Evolutionary conservation across 2,797 vertebrate species (phyloP).

Genomic region (Emys orbicularis): DNA sequence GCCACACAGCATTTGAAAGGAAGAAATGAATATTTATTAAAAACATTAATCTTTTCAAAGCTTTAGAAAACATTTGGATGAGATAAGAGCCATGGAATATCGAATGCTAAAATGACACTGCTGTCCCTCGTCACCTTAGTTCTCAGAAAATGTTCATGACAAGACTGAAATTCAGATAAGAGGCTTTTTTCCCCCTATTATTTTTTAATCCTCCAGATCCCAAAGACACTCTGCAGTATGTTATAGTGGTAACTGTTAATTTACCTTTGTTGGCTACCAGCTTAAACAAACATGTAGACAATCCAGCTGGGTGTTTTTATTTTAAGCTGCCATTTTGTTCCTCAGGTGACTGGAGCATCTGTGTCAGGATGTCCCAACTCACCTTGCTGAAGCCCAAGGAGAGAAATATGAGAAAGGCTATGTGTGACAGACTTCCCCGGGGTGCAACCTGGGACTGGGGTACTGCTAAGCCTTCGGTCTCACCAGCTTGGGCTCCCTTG

Average conservation of each 20-base stretch:
- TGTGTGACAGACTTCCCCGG: no score
- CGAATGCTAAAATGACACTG: not conserved
- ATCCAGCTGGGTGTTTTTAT: not conserved
- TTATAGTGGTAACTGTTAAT: not conserved
- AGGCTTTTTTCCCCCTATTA: rapidly evolving
- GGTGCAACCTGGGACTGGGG: no score
- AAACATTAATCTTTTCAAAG: slow-evolving; percentile 26
- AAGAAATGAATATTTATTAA: slow-evolving; percentile 53
- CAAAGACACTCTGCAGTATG: not conserved
- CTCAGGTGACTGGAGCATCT: not conserved
- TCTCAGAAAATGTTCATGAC: not conserved
- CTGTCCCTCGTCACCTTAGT: not conserved
- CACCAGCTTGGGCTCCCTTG: no score
- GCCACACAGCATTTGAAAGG: slow-evolving; percentile 3
- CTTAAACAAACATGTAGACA: not conserved
- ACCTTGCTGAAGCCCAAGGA: not conserved
- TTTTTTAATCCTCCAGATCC: not conserved
- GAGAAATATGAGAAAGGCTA: not conserved
- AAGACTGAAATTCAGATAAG: not conserved
- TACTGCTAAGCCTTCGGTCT: no score
- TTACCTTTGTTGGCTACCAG: not conserved
- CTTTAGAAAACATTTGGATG: not conserved
- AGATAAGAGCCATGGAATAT: not conserved
- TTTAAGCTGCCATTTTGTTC: not conserved
- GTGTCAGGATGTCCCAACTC: not conserved